Conservation (phyloP, 2,797 vertebrate species). For the Channallabes apus region DNA sequence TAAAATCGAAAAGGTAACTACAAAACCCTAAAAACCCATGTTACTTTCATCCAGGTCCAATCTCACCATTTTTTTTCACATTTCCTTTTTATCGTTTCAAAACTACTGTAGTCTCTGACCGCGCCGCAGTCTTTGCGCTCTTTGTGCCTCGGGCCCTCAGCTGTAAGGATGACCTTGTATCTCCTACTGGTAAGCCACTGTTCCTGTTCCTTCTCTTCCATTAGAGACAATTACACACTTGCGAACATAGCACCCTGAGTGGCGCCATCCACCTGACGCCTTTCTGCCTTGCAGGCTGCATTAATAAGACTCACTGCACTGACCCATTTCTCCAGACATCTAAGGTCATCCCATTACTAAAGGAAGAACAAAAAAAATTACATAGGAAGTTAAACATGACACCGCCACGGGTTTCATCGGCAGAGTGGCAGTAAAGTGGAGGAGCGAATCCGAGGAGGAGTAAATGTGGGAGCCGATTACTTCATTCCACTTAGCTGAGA, state of each 20-base stretch:
- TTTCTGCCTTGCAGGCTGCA: slow-evolving; percentile 43
- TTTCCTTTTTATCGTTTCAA: background rate
- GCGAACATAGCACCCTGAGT: slow-evolving; percentile 28
- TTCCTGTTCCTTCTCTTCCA: slow-evolving; percentile 38
- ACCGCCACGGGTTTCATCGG: slow-evolving; percentile 15
- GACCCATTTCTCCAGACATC: slow-evolving; percentile 51
- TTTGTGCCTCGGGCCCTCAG: background rate
- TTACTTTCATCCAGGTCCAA: background rate
- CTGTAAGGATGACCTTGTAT: slow-evolving; percentile 19
- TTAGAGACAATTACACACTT: slow-evolving; percentile 45
- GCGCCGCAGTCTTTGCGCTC: background rate
- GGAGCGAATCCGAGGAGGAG: background rate
- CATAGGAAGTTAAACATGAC: slow-evolving; percentile 7
- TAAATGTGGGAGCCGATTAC: background rate
- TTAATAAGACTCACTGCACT: slow-evolving; percentile 49
- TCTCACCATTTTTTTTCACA: background rate
- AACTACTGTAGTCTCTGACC: background rate
- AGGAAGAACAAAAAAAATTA: slow-evolving; percentile 34
- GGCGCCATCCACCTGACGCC: slow-evolving; percentile 4
- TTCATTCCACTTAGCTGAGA: background rate
- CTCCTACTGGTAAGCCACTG: slow-evolving; percentile 23
- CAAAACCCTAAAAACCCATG: background rate
- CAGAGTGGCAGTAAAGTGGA: slow-evolving; percentile 14
- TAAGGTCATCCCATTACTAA: slow-evolving; percentile 17
- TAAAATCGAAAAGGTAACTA: background rate